Evolutionary conservation across 2,888 invertebrate species (phyloP).

Genomic region (Acleris literana): DNA sequence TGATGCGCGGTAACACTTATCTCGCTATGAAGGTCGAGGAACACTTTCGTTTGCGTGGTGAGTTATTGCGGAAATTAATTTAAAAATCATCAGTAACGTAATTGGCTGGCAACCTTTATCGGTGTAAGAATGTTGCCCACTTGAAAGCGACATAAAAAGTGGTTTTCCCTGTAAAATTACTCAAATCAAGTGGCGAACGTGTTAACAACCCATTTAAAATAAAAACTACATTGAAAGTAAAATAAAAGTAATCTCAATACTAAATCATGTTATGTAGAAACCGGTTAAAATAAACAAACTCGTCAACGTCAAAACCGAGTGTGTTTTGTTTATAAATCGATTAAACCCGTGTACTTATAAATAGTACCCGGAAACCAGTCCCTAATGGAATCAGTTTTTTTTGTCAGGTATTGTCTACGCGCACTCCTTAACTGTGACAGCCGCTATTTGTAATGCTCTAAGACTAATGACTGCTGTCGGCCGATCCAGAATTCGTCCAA

Average conservation of each 20-base stretch:
- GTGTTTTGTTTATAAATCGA: constrained; percentile 26
- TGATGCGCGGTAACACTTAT: constrained; percentile 2
- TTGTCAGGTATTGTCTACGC: constrained; percentile 44
- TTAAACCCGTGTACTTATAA: constrained; percentile 23
- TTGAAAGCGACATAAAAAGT: constrained; percentile 4
- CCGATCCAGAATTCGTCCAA: constrained; percentile 47
- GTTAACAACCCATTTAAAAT: not conserved
- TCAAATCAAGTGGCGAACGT: not conserved
- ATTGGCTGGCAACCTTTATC: constrained; percentile 28
- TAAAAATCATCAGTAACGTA: constrained; percentile 27
- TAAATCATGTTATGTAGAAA: not conserved
- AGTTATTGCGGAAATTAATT: constrained; percentile 34
- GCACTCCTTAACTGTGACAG: constrained; percentile 54
- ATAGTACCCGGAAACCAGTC: constrained; percentile 33
- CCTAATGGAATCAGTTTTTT: constrained; percentile 40
- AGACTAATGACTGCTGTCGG: constrained; percentile 59
- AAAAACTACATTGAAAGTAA: not conserved
- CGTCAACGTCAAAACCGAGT: constrained; percentile 19
- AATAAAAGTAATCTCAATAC: not conserved
- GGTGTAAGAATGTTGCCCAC: constrained; percentile 19
- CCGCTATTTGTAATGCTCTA: constrained; percentile 59
- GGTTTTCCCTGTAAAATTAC: not conserved
- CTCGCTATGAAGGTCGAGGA: constrained; percentile 18
- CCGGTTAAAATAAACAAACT: constrained; percentile 1
- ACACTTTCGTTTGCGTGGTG: constrained; percentile 6